These are phyloP conservation scores for Chymomyza costata DNA, from an alignment of 1,140 invertebrate species.

Conservation along the genomic window DNA sequence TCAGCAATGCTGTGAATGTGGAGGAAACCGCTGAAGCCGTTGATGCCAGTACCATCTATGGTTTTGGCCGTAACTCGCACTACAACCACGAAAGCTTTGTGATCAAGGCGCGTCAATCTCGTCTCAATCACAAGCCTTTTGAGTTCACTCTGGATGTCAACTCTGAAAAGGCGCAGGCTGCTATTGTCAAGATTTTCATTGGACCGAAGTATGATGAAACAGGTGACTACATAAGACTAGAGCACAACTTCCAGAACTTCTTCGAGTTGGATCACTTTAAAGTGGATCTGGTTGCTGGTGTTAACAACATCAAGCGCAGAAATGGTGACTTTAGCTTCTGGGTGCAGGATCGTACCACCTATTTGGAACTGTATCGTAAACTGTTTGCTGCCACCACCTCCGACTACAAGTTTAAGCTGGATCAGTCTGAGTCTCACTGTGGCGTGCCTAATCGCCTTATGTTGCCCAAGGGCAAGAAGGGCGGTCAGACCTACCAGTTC, in stretches of 20 bases:
- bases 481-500: constrained; percentile 80
- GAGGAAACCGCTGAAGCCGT: constrained; percentile 20
- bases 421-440: constrained; percentile 77
- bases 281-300: constrained; percentile 55
- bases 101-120: constrained; percentile 76
- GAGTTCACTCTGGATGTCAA: constrained; percentile 77
- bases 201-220: constrained; percentile 79
- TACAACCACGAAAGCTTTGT: constrained; percentile 78
- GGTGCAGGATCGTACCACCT: constrained; percentile 67
- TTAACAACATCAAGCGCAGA: constrained; percentile 57
- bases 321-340: constrained; percentile 63
- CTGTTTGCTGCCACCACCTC: constrained; percentile 70
- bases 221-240: constrained; percentile 66
- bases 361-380: constrained; percentile 65
- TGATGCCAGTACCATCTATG: constrained; percentile 75
- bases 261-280: constrained; percentile 70
- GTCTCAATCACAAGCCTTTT: constrained; percentile 82
- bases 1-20: constrained; percentile 80
- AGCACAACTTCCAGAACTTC: constrained; percentile 71
- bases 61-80: constrained; percentile 79
- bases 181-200: constrained; percentile 78
- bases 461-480: constrained; percentile 81
- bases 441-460: constrained; percentile 81
- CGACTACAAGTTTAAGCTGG: constrained; percentile 76
- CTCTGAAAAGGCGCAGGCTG: constrained; percentile 76